Conservation (phyloP, 2,797 vertebrate genomes). For the Neosilurus mollespiculum region DNA sequence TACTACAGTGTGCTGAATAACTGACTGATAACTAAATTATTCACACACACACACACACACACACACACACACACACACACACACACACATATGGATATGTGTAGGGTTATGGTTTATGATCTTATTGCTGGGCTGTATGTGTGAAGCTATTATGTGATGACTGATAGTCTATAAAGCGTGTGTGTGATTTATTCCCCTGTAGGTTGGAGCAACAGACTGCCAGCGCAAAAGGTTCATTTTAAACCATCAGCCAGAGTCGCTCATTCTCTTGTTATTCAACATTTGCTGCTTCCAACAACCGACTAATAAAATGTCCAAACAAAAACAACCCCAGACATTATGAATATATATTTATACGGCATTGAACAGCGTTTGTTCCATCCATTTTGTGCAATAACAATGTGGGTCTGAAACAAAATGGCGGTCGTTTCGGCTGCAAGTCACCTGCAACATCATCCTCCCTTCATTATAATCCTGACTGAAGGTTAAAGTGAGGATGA, state of each 20-base stretch:
- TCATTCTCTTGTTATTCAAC: background rate
- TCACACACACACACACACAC: too few relatives aligned
- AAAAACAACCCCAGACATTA: background rate
- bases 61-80: too few relatives aligned
- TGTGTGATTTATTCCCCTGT: background rate
- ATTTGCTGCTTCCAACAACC: background rate
- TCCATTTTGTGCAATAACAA: conserved; percentile 59
- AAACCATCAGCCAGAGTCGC: background rate
- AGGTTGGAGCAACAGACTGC: background rate
- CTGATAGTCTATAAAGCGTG: background rate
- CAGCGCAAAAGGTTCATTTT: conserved; percentile 23
- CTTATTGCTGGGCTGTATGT: background rate
- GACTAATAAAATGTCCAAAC: conserved; percentile 14
- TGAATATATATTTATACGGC: background rate
- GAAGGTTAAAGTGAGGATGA: background rate
- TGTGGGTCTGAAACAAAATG: conserved; percentile 53
- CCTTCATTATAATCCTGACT: background rate
- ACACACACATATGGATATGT: too few relatives aligned
- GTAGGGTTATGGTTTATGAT: background rate
- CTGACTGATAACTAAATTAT: background rate
- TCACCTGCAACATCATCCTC: conserved; percentile 9
- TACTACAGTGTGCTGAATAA: background rate
- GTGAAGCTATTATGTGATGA: background rate
- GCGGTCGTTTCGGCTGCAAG: conserved; percentile 36
- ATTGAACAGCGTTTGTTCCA: conserved; percentile 37